Evolutionary conservation across 2,797 vertebrate genomes (phyloP), one percentile per base, ranked within the genome.

Genomic region (Microctenopoma stevenorrisi): DNA sequence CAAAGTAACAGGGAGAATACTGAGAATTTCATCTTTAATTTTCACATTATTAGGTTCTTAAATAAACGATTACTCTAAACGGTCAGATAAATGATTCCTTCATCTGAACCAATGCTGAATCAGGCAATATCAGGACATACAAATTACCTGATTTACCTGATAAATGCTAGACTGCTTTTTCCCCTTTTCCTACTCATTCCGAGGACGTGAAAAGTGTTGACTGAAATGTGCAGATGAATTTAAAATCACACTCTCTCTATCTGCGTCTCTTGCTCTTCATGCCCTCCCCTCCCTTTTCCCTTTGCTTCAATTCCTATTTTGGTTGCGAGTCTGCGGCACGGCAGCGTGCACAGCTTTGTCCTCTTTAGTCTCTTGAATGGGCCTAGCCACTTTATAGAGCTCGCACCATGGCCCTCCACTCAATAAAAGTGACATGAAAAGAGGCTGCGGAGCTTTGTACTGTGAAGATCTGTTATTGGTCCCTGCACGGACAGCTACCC

Each of bases 371-470:
- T 11, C 83, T 84, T 93, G 89, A 93, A 94, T 93, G 81, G 89
- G 66, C 73, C 59, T 68, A 80, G 82, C 91, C 93, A 92, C 91
- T 94, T 93, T 91, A 91, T 76, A 86, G 75, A 82, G 88, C 85
- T 87, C 61, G 47, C 76, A 76, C 86, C 59, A 73, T 89, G 81
- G 86, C 85, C 84, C 88, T 89, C 82, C 89, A 87, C 90, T 92
- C 86, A 91, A 91, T 91, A 90, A 87, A 92, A 88, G 89, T 93
- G 88, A 95, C 91, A 95, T 95, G 93, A 95, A 95, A 95, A 94
- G 93, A 90, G 82, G 75, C 81, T 84, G 88, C 84, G 64, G 80
- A 89, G 92, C 93, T 95, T 95, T 95, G 94, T 94, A 93, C 91
- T 92, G 73, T 79, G 86, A 93, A 92, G 90, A 94, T 93, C 91